phyloP scores from a whole-genome alignment of 2,888 invertebrate genomes.

The Hyalella azteca region DNA sequence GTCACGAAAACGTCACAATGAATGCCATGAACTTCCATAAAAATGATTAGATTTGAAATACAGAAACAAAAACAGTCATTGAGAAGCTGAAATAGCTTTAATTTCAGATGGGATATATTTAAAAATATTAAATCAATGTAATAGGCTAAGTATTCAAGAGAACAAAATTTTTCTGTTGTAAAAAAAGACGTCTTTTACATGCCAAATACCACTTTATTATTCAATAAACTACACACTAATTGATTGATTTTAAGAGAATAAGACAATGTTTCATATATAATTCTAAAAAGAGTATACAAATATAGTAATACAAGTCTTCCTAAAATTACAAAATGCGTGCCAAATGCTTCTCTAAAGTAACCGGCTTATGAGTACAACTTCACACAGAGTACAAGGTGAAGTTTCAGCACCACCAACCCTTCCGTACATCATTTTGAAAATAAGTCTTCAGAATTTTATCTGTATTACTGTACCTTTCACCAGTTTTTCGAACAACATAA shows the following conservation, averaged over 20 bases:
- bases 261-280: neutral
- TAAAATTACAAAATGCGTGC: too few species aligned
- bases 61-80: neutral
- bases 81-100: neutral
- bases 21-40: neutral
- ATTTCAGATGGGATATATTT: neutral
- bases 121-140: neutral
- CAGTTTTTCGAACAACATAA: too few species aligned
- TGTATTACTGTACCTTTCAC: too few species aligned
- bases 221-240: neutral
- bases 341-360: too few species aligned
- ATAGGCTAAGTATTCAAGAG: neutral
- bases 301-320: neutral
- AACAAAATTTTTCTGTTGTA: neutral
- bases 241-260: neutral
- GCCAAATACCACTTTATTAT: neutral
- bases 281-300: neutral
- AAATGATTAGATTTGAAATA: neutral
- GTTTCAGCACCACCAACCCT: slow-evolving; percentile 2
- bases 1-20: neutral
- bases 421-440: neutral
- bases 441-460: neutral
- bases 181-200: neutral
- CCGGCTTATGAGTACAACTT: neutral
- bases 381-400: neutral